These are phyloP conservation scores for Dicycla oo DNA, from an alignment of 2,888 invertebrate genomes.

Conservation along the genomic window DNA sequence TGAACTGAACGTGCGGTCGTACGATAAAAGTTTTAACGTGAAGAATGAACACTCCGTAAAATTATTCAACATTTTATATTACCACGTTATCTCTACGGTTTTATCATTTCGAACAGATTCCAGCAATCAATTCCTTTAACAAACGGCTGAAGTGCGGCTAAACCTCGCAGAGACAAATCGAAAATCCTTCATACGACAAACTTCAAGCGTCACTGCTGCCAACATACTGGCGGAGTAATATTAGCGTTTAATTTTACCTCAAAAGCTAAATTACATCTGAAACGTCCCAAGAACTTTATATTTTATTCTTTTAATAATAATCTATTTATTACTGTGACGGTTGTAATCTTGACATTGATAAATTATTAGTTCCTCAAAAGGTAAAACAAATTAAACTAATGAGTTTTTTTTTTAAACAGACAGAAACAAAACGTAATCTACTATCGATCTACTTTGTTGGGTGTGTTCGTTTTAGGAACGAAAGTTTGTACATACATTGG, in stretches of 20 bases:
- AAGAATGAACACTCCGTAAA: constrained; percentile 69
- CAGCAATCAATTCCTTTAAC: constrained; percentile 36
- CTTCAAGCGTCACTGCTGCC: constrained; percentile 63
- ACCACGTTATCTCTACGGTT: constrained; percentile 68
- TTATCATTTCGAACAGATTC: constrained; percentile 60
- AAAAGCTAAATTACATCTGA: not conserved
- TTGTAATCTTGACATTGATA: not conserved
- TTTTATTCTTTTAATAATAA: not conserved
- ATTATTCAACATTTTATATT: constrained; percentile 77
- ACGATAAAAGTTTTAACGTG: constrained; percentile 63
- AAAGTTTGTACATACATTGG: not conserved
- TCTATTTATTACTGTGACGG: not conserved
- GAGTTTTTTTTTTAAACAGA: no score
- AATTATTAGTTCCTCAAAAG: not conserved
- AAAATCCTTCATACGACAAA: constrained; percentile 57
- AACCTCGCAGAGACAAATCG: constrained; percentile 55
- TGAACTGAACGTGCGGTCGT: constrained; percentile 76
- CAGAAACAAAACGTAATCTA: constrained; percentile 31
- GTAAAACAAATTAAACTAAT: not conserved
- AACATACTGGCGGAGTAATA: constrained; percentile 38
- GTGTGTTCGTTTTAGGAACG: constrained; percentile 7
- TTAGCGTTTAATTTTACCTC: constrained; percentile 44
- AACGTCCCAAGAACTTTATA: not conserved
- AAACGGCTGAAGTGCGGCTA: constrained; percentile 44
- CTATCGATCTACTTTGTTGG: constrained; percentile 32